phyloP scores from a whole-genome alignment of 2,113 vertebrate genomes.

The Calyptommatus sinebrachiatus region DNA sequence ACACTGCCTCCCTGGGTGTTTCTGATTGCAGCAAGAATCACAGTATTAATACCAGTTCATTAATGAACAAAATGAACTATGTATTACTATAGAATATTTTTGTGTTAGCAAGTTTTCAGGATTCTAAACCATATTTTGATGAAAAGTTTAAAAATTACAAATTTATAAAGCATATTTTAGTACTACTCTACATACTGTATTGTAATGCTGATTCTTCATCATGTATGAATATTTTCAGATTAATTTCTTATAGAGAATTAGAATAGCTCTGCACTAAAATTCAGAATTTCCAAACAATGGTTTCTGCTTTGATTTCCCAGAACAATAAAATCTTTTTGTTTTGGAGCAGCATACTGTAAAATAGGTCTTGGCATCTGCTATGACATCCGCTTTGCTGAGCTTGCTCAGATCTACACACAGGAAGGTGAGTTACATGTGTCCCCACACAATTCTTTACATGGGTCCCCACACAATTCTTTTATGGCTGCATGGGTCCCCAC shows the following conservation, averaged over 20 bases:
- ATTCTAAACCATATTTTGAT: not conserved
- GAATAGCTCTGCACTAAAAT: too few relatives aligned
- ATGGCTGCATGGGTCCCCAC: not conserved
- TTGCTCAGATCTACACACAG: constrained; percentile 90
- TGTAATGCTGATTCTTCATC: too few relatives aligned
- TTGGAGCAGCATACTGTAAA: constrained; percentile 87
- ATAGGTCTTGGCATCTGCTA: constrained; percentile 97
- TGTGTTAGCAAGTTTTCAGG: not conserved
- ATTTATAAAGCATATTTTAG: too few relatives aligned
- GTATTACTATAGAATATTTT: not conserved
- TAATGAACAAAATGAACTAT: not conserved
- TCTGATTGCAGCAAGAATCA: not conserved
- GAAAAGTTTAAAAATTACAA: too few relatives aligned
- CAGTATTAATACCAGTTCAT: not conserved
- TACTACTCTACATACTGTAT: too few relatives aligned
- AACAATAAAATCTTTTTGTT: constrained; percentile 42
- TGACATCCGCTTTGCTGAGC: constrained; percentile 92
- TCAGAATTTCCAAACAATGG: not conserved
- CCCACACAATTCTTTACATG: too few relatives aligned
- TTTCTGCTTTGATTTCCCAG: not conserved
- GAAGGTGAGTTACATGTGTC: constrained; percentile 72
- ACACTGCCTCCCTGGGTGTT: too few relatives aligned
- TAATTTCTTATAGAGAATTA: too few relatives aligned
- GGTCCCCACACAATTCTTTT: not conserved
- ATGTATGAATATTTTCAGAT: too few relatives aligned